Conservation (phyloP, 1,140 invertebrate species). For the Hermetia illucens region DNA sequence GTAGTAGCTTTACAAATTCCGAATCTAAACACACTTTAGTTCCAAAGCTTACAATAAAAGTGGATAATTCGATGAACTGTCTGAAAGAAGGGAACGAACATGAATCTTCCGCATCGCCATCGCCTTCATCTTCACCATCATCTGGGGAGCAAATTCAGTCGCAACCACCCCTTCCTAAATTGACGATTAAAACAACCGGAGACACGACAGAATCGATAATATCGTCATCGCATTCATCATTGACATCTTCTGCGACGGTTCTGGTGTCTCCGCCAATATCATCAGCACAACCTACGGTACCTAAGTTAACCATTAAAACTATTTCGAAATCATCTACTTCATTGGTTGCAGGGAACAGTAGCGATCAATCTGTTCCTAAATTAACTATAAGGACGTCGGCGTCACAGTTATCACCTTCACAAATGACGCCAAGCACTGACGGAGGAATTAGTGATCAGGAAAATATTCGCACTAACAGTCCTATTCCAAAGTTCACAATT, state of each 20-base stretch:
- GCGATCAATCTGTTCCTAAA: background rate
- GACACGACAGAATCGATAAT: constrained; percentile 18
- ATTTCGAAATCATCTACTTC: constrained; percentile 4
- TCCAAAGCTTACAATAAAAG: constrained; percentile 26
- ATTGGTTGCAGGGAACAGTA: no score
- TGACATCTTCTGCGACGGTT: no score
- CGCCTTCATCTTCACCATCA: background rate
- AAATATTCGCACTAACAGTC: constrained; percentile 5
- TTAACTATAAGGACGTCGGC: background rate
- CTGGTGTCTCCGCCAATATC: constrained; percentile 19
- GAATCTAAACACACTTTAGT: constrained; percentile 15
- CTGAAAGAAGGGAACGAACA: background rate
- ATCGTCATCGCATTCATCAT: no score
- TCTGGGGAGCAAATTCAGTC: constrained; percentile 2
- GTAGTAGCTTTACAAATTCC: constrained; percentile 9
- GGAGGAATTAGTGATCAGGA: no score
- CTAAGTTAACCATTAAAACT: constrained; percentile 27
- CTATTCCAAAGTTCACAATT: constrained; percentile 26
- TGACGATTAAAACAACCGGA: constrained; percentile 18
- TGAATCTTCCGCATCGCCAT: background rate
- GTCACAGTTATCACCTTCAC: background rate
- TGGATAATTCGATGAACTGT: no score
- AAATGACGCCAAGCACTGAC: no score
- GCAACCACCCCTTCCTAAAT: constrained; percentile 13
- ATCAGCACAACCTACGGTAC: constrained; percentile 11